These are phyloP conservation scores for Vanessa tameamea DNA, from an alignment of 1,140 invertebrate species.

Conservation along the genomic window DNA sequence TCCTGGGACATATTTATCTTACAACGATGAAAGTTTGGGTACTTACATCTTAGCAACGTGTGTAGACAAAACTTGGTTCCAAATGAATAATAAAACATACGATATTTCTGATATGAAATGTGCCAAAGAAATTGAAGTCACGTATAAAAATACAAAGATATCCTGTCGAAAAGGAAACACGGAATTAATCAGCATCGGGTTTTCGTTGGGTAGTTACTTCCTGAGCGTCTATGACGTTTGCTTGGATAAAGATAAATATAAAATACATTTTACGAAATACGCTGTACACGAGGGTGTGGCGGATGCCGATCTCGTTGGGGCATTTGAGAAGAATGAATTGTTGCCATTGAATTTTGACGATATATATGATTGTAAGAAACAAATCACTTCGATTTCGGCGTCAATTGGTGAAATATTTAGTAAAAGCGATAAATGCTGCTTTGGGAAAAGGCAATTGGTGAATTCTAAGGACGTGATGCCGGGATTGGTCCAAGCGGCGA, in stretches of 20 bases:
- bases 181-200: slow-evolving; percentile 49
- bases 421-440: slow-evolving; percentile 49
- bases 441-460: slow-evolving; percentile 60
- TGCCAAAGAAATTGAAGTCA: slow-evolving; percentile 37
- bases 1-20: not conserved
- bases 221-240: slow-evolving; percentile 60
- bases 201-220: slow-evolving; percentile 41
- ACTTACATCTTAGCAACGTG: slow-evolving; percentile 43
- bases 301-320: not conserved
- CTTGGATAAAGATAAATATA: slow-evolving; percentile 44
- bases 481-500: slow-evolving; percentile 50
- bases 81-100: slow-evolving; percentile 20
- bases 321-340: slow-evolving; percentile 22
- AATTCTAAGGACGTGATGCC: slow-evolving; percentile 55
- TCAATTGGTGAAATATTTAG: not conserved
- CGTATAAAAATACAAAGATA: not conserved
- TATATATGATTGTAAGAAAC: slow-evolving; percentile 56
- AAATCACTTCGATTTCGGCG: slow-evolving; percentile 43
- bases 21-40: not conserved
- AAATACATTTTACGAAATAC: not conserved
- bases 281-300: not conserved
- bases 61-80: not conserved
- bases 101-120: slow-evolving; percentile 56
- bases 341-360: slow-evolving; percentile 47
- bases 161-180: slow-evolving; percentile 22